Base-by-base conservation (phyloP, 2,797 vertebrate genomes). In the Scolopax rusticola region DNA sequence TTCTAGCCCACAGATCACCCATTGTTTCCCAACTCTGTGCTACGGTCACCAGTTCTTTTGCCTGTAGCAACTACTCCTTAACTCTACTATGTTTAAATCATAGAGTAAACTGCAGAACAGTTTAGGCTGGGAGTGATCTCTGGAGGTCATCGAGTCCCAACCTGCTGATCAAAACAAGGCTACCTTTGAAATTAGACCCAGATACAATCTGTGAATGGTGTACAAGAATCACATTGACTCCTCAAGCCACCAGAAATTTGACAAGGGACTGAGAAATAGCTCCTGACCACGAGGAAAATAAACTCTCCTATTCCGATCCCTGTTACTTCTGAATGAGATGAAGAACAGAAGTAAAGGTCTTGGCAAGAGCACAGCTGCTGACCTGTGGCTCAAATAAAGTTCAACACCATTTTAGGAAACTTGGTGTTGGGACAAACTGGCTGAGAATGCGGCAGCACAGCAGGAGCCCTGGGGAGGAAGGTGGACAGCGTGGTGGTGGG, bases 401-500 rank as follows among this genome's bases (percentile, higher is more conserved):
- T 60, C 40, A 67, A 61, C 9, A 67, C n/a, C 48, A 57, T 60
- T 70, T 93, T 54, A 43, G n/a, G 38, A 67, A 80, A 40, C 2
- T 4, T 68, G 16, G 3, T 70, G 8, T 12, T 78, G n/a, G 25
- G 30, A 75, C 19, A 36, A 25, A 9, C 21, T 54, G 43, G 21
- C 21, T 82, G 6, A 45, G 21, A 25, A 86, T 9, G 50, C 45
- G 9, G n/a, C 9, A 33, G 70, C 15, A 8, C 0, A 25, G 36
- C 51, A 51, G 28, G 19, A 61, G 51, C 7, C 41, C 54, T 45
- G 16, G 74, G 57, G 12, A 64, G 12, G 23, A 68, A 79, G 45
- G 14, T 28, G 13, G 23, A 77, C 30, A 47, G 36, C 0, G 0
- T 2, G 17, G 5, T 2, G 1, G 2, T 8, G 2, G 9, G 45